phyloP scores from a whole-genome alignment of 1,140 invertebrate genomes.

The Drosophila pandora region DNA sequence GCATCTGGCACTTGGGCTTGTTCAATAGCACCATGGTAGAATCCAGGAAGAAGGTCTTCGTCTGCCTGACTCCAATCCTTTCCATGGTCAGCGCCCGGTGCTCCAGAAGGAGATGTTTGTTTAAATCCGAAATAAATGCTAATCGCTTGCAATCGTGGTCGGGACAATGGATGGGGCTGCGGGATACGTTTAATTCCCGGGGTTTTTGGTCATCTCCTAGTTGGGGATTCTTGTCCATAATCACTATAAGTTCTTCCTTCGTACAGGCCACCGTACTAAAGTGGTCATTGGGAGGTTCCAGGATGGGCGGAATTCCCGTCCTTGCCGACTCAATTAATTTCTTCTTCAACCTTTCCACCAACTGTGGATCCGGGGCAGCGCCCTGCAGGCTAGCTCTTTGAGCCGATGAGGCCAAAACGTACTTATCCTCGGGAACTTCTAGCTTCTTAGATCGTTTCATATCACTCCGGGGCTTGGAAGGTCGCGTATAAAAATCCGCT shows the following conservation, averaged over 20 bases:
- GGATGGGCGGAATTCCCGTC: background rate
- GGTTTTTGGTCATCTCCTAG: background rate
- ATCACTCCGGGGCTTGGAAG: background rate
- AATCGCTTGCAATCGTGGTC: constrained; percentile 47
- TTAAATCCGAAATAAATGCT: constrained; percentile 67
- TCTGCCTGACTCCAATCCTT: constrained; percentile 29
- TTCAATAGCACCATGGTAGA: constrained; percentile 25
- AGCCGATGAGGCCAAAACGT: constrained; percentile 26
- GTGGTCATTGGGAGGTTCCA: constrained; percentile 17
- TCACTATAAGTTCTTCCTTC: constrained; percentile 2
- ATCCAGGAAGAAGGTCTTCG: constrained; percentile 70
- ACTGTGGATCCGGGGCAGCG: constrained; percentile 22
- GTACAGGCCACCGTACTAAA: constrained; percentile 35
- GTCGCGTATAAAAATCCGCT: background rate
- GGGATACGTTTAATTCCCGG: constrained; percentile 30
- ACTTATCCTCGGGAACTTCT: background rate
- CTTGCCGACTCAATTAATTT: background rate
- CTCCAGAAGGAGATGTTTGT: constrained; percentile 49
- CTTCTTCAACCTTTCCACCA: background rate
- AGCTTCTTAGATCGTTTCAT: background rate
- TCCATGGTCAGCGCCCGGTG: constrained; percentile 62
- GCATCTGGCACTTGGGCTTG: constrained; percentile 55
- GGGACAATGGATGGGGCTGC: constrained; percentile 56
- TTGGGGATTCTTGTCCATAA: constrained; percentile 15
- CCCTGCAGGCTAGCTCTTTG: constrained; percentile 31